Base-by-base conservation (phyloP, 1,140 invertebrate species). In the Oppia nitens region DNA sequence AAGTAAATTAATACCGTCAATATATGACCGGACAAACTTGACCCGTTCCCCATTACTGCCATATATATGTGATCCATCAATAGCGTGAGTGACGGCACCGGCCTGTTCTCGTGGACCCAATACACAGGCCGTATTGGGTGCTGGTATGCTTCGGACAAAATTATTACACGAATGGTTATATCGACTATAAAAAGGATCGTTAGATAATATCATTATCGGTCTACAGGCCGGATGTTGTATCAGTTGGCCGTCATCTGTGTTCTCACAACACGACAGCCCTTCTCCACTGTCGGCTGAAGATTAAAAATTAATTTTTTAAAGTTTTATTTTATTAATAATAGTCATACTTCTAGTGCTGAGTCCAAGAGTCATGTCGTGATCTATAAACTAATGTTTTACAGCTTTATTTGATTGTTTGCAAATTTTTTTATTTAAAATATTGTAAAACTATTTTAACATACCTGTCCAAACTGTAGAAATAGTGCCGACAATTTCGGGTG, bases 41-140 rank as follows among this genome's bases (percentile, higher is more conserved):
- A 61, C 58, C 26, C 59, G 47, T 24, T 67, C 56, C 26, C 61
- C 63, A 0, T 60, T 83, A 69, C 85, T 97, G 2, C 95, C 95
- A 69, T 99, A 99, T 0, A 99, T 83, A 73, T 93, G 87, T 1
- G 94, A 98, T 0, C 82, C 95, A 73, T 98, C 96, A 57, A 99
- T 83, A 67, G 81, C 98, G 11, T 92, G 85, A 2, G 96, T 98
- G 3, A 99, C 73, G 68, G 94, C 88, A 74, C 98, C 98, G 26
- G 98, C 83, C 75, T 99, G 96, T 71, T 98, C 90, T 45, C 95
- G 74, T 14, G 55, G 59, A 62, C 63, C 63, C 12, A 66, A 59
- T 21, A 49, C 60, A 27, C 62, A 63, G 12, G 32, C 32, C 32
- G 26, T 56, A 29, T 47, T 55, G 17, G 60, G 58, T 28, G 53